Conservation (phyloP, 2,113 vertebrate genomes). For the Rhinolophus ferrumequinum region DNA sequence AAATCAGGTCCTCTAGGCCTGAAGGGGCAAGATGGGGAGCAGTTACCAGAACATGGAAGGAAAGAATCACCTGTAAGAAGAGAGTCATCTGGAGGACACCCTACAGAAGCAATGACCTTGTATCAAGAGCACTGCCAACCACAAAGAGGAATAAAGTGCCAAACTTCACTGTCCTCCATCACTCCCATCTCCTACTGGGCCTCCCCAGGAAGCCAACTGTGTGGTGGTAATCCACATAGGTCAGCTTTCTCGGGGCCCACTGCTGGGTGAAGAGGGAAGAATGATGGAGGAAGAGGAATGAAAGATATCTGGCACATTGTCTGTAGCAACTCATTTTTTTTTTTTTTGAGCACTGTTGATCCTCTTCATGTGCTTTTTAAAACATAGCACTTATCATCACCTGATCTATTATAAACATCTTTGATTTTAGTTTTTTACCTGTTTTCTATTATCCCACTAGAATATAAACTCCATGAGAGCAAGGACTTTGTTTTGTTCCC, state of each 20-base stretch:
- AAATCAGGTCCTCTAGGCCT: neutral
- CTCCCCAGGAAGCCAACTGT: neutral
- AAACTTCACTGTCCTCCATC: neutral
- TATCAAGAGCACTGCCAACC: neutral
- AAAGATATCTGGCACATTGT: neutral
- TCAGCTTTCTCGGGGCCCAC: neutral
- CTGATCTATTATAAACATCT: neutral
- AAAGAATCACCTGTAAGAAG: neutral
- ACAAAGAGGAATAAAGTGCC: neutral
- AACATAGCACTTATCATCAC: neutral
- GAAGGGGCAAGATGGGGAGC: neutral
- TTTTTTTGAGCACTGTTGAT: neutral
- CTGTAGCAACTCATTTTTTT: neutral
- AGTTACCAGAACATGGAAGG: neutral
- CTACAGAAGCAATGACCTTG: neutral
- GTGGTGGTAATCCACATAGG: neutral
- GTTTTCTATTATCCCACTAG: neutral
- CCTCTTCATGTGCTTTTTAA: neutral
- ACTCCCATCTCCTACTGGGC: neutral
- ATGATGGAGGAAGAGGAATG: neutral
- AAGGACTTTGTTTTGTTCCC: neutral
- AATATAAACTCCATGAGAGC: neutral
- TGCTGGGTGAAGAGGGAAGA: neutral
- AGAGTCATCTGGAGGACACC: neutral
- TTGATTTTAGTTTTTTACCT: constrained; percentile 8